phyloP scores from a whole-genome alignment of 2,888 invertebrate species.

The Nineta flava region DNA sequence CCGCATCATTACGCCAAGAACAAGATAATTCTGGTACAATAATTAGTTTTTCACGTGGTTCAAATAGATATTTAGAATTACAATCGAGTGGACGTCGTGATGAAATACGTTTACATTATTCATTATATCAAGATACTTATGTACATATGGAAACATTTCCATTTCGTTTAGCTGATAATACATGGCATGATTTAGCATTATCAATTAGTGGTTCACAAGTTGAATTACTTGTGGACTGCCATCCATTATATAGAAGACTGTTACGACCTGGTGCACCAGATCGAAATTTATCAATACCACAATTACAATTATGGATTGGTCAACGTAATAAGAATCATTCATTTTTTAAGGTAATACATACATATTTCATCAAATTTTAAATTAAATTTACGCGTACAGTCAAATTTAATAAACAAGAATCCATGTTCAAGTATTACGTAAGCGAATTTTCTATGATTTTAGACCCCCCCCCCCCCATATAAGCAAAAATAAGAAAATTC shows the following conservation, averaged over 20 bases:
- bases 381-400: background rate
- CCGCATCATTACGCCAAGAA: constrained; percentile 62
- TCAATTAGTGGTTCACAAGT: constrained; percentile 71
- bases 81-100: constrained; percentile 80
- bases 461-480: too few relatives aligned
- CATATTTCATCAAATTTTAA: constrained; percentile 6
- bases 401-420: background rate
- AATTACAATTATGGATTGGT: constrained; percentile 69
- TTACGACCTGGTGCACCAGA: constrained; percentile 54
- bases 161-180: constrained; percentile 70
- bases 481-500: too few relatives aligned
- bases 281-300: constrained; percentile 57
- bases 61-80: constrained; percentile 73
- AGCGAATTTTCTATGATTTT: too few relatives aligned
- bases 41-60: constrained; percentile 55
- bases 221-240: constrained; percentile 75
- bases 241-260: constrained; percentile 65
- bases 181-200: constrained; percentile 76
- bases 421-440: too few relatives aligned
- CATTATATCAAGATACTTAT: constrained; percentile 38
- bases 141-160: constrained; percentile 75
- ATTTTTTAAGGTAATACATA: constrained; percentile 59
- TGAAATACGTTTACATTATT: constrained; percentile 73
- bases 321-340: constrained; percentile 75
- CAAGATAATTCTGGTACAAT: constrained; percentile 70